A percentile compares a stretch with the other conserved stretches of the same genome.
These are phyloP conservation scores for Lamellibrachia columna DNA, from an alignment of 2,888 invertebrate species.

Conservation along the genomic window DNA sequence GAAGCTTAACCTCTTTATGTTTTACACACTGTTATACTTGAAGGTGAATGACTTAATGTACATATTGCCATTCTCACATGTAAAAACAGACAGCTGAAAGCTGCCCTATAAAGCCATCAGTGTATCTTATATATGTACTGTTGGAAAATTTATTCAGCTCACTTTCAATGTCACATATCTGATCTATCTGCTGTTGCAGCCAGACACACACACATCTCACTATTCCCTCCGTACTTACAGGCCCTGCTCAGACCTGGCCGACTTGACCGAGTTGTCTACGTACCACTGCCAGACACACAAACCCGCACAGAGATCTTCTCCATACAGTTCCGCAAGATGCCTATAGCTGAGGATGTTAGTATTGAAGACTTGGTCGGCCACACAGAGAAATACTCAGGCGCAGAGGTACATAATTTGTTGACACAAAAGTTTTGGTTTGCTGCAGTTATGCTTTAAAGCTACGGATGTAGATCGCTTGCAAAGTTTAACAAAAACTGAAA, in stretches of 20 bases:
- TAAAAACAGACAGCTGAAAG: too few relatives aligned
- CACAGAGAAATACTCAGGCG: constrained; percentile 90
- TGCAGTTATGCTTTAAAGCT: neutral
- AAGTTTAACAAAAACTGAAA: too few relatives aligned
- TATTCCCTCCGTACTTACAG: neutral
- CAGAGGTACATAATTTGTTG: constrained; percentile 71
- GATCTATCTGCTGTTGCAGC: neutral
- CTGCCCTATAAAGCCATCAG: too few relatives aligned
- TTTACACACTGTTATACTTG: too few relatives aligned
- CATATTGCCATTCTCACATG: too few relatives aligned
- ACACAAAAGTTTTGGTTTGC: neutral
- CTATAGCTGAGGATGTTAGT: constrained; percentile 65
- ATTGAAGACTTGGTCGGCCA: constrained; percentile 74
- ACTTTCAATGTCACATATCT: too few relatives aligned
- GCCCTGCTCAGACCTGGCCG: constrained; percentile 91
- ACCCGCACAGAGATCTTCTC: constrained; percentile 85
- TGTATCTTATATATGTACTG: too few relatives aligned
- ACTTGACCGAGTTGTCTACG: constrained; percentile 90
- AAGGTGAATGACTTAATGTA: too few relatives aligned
- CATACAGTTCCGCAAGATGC: constrained; percentile 81
- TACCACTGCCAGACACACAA: constrained; percentile 84
- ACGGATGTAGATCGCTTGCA: too few relatives aligned
- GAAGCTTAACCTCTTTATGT: too few relatives aligned
- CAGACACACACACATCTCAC: neutral
- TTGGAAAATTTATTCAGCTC: too few relatives aligned